Conservation (phyloP, 2,113 vertebrate species). For the Galbula dea region DNA sequence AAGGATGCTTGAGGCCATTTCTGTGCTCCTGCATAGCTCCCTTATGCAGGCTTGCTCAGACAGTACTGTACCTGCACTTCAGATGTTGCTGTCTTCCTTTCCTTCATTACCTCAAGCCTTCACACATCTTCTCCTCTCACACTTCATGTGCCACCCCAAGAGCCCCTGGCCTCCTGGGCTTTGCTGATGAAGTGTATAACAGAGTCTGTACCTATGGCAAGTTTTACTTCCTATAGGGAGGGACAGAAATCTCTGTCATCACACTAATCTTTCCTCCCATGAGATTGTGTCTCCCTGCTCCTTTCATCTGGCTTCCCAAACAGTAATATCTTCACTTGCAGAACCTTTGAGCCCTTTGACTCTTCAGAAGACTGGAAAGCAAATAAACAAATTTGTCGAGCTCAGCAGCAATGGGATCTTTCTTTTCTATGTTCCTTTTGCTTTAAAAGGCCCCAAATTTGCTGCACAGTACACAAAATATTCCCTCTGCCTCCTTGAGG, state of each 20-base stretch:
- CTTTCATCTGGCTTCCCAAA: neutral
- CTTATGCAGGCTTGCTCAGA: neutral
- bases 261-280: neutral
- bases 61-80: neutral
- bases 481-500: neutral
- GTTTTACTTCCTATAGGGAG: neutral
- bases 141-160: neutral
- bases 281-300: neutral
- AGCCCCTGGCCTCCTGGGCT: neutral
- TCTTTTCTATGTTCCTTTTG: neutral
- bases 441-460: neutral
- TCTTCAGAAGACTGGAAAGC: neutral
- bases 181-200: neutral
- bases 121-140: neutral
- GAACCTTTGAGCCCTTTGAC: neutral
- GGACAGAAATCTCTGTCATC: neutral
- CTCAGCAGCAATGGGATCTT: neutral
- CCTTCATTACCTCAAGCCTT: neutral
- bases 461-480: neutral
- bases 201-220: neutral
- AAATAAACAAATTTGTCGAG: no score
- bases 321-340: accelerated
- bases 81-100: neutral
- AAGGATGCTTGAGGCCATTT: neutral
- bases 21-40: neutral